Evolutionary conservation across 2,113 vertebrate genomes (phyloP).

Genomic region (Lontra canadensis): DNA sequence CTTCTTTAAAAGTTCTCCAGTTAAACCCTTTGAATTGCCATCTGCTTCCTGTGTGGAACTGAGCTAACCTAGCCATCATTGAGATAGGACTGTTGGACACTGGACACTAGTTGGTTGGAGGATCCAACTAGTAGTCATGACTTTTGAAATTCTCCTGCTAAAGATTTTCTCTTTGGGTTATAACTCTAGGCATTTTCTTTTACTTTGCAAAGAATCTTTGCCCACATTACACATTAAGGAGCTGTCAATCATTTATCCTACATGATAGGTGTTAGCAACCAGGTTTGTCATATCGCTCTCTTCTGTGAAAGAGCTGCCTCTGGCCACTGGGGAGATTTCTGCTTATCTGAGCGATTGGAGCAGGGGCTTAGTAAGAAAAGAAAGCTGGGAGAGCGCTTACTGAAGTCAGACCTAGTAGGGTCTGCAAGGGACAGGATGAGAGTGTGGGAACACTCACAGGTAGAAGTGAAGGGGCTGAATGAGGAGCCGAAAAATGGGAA

Average conservation of each 20-base stretch:
- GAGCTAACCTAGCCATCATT: neutral
- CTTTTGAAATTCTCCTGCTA: neutral
- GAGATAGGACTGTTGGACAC: neutral
- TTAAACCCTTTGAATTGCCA: neutral
- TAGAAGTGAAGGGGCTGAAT: neutral
- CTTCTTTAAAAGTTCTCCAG: neutral
- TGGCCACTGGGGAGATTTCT: neutral
- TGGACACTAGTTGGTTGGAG: neutral
- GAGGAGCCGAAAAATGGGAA: neutral
- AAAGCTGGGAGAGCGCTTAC: neutral
- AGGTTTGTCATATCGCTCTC: too few relatives aligned
- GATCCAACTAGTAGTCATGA: neutral
- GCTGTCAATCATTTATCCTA: fast-evolving
- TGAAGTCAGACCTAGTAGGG: neutral
- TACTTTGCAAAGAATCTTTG: neutral
- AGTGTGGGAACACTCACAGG: neutral
- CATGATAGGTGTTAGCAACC: neutral
- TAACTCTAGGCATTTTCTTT: too few relatives aligned
- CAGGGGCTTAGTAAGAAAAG: neutral
- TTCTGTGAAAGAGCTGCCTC: neutral
- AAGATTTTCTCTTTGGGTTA: neutral
- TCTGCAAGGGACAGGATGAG: neutral
- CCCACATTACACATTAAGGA: too few relatives aligned
- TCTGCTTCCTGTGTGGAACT: neutral
- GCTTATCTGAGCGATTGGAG: neutral